Evolutionary conservation across 2,888 invertebrate genomes (phyloP).

Genomic region (Thyatira batis): DNA sequence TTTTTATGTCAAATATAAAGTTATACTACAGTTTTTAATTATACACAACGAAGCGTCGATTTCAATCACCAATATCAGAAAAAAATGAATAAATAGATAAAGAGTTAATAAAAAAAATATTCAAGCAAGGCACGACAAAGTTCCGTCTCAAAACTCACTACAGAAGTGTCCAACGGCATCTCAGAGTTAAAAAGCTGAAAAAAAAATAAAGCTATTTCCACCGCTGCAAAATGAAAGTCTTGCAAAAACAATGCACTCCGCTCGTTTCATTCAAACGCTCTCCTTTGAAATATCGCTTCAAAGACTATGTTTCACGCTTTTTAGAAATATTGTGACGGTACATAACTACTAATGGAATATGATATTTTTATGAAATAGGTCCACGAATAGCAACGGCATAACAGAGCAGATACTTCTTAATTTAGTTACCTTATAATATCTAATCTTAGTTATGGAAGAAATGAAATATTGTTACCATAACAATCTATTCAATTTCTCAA

Average conservation of each 20-base stretch:
- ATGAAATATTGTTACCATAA: no score
- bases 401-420: no score
- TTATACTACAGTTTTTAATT: neutral
- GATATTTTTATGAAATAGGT: conserved; percentile 41
- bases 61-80: neutral
- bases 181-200: conserved; percentile 41
- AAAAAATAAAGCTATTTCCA: conserved; percentile 47
- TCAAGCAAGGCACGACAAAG: neutral
- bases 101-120: neutral
- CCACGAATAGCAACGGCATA: no score
- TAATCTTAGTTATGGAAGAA: no score
- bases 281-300: conserved; percentile 50
- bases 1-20: no score
- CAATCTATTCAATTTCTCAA: no score
- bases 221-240: conserved; percentile 50
- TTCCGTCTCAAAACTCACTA: neutral
- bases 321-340: conserved; percentile 55
- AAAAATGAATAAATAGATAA: neutral
- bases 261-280: conserved; percentile 46
- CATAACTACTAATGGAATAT: conserved; percentile 43
- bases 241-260: conserved; percentile 47
- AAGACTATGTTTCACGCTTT: conserved; percentile 43
- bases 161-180: conserved; percentile 28
- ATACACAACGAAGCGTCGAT: neutral
- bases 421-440: no score